Percentiles rank a stretch among this genome's conserved stretches.
phyloP scores from a whole-genome alignment of 2,113 vertebrate genomes.

The Hemibagrus wyckioides region DNA sequence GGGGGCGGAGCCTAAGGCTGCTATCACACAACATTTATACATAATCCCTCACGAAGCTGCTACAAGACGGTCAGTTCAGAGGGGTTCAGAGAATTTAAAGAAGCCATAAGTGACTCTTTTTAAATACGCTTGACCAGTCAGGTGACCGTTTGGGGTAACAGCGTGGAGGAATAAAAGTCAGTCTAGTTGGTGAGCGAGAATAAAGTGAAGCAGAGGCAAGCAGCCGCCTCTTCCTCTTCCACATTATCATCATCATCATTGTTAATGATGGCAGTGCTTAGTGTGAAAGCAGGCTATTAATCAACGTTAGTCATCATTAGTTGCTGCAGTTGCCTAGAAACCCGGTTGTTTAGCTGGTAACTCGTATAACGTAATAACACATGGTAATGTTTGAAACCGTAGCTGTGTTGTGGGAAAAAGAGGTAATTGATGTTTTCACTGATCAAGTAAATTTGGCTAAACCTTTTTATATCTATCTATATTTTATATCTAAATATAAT shows the following conservation, averaged over 20 bases:
- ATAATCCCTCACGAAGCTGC: background rate
- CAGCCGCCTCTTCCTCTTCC: background rate
- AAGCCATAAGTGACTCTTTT: background rate
- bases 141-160: background rate
- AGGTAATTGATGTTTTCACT: background rate
- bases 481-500: slow-evolving; percentile 2
- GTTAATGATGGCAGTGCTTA: background rate
- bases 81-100: background rate
- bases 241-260: background rate
- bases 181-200: background rate
- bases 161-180: background rate
- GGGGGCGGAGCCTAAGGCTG: background rate
- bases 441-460: background rate
- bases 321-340: too few relatives aligned
- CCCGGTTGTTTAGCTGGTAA: too few relatives aligned
- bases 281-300: background rate
- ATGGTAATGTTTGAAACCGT: too few relatives aligned
- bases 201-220: background rate
- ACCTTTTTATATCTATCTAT: background rate
- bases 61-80: background rate
- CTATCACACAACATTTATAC: background rate
- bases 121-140: background rate
- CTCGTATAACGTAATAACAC: too few relatives aligned
- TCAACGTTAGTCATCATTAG: too few relatives aligned
- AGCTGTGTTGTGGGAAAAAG: too few relatives aligned